Percentiles rank a stretch among this genome's conserved stretches.
These are phyloP conservation scores for Rhipidura dahli DNA, from an alignment of 2,113 vertebrate genomes.

Conservation along the genomic window DNA sequence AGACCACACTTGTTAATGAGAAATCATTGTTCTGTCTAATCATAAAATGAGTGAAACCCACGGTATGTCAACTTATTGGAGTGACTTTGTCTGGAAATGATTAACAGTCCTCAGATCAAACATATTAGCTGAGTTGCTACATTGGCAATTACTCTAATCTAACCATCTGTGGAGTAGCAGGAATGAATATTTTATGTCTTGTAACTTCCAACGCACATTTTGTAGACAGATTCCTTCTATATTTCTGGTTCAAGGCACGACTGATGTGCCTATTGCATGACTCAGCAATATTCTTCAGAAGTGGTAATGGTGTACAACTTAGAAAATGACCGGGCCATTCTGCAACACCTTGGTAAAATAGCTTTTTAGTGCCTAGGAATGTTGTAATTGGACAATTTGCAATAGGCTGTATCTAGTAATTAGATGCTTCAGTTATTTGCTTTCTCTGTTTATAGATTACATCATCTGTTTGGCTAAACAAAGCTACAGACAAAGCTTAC, in stretches of 20 bases:
- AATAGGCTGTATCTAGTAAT: neutral
- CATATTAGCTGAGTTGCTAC: neutral
- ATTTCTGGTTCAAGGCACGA: neutral
- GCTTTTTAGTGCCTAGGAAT: neutral
- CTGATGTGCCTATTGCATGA: neutral
- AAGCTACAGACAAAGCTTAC: neutral
- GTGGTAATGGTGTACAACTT: neutral
- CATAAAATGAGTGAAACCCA: neutral
- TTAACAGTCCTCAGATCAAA: neutral
- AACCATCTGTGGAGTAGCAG: neutral
- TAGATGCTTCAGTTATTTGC: neutral
- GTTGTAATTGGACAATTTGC: neutral
- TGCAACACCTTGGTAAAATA: neutral
- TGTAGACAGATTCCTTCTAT: neutral
- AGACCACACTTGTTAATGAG: neutral
- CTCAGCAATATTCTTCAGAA: neutral
- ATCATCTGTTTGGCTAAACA: neutral
- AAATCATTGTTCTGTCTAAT: neutral
- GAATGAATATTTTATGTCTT: neutral
- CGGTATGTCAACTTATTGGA: accelerated
- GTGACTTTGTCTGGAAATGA: neutral
- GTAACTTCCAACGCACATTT: neutral
- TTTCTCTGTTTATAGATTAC: neutral
- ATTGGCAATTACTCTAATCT: neutral
- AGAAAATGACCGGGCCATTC: neutral